phyloP scores from a whole-genome alignment of 2,888 invertebrate genomes.

The Drosophila limbata region DNA sequence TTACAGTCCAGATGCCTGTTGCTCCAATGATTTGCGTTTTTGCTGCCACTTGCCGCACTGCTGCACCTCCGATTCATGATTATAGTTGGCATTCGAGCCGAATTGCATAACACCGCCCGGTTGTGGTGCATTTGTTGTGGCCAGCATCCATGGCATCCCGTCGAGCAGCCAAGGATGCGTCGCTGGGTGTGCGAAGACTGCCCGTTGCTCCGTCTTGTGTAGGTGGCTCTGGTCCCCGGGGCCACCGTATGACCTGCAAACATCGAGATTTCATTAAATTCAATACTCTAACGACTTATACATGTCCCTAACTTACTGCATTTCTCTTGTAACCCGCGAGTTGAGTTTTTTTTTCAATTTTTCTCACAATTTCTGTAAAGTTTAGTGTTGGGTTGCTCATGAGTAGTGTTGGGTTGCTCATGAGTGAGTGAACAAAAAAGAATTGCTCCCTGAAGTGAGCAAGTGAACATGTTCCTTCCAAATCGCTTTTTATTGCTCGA shows the following conservation, averaged over 20 bases:
- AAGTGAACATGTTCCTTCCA: no score
- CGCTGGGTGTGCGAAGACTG: conserved; percentile 49
- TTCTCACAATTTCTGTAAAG: not conserved
- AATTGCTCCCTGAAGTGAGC: no score
- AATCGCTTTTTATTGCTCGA: no score
- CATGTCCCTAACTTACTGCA: conserved; percentile 50
- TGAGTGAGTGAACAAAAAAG: no score
- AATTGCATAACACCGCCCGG: conserved; percentile 82
- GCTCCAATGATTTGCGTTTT: conserved; percentile 81
- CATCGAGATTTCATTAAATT: not conserved
- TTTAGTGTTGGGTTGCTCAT: no score
- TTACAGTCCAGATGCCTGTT: conserved; percentile 86
- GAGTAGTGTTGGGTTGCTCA: no score
- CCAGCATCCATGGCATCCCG: conserved; percentile 86
- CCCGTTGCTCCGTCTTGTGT: conserved; percentile 52
- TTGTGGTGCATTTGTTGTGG: conserved; percentile 84
- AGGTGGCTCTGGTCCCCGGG: conserved; percentile 40
- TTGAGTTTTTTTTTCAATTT: not conserved
- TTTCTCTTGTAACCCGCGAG: conserved; percentile 24
- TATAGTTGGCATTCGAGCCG: conserved; percentile 54
- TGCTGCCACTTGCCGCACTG: conserved; percentile 71
- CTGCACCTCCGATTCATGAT: conserved; percentile 50
- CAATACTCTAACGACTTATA: no score
- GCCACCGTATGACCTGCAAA: conserved; percentile 55
- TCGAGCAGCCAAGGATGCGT: conserved; percentile 83